Percentiles rank a stretch among this genome's conserved stretches.
phyloP scores from a whole-genome alignment of 2,888 invertebrate species.

The Idaea dimidiata region DNA sequence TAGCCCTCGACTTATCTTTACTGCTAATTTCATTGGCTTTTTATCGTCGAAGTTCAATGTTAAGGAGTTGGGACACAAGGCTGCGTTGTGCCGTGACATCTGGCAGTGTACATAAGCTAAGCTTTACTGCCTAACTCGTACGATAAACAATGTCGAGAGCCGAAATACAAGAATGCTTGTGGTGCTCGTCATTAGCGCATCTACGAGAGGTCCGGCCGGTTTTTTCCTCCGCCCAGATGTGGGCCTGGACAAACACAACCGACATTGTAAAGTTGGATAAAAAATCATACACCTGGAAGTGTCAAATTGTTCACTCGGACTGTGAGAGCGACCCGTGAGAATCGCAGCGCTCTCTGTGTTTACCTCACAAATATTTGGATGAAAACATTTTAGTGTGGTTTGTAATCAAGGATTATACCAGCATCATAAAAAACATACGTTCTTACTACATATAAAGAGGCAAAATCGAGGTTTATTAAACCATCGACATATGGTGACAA shows the following conservation, averaged over 20 bases:
- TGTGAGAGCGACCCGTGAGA: conserved; percentile 71
- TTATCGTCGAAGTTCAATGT: conserved; percentile 77
- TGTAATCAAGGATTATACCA: conserved; percentile 9
- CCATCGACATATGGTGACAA: background rate
- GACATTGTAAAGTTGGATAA: conserved; percentile 65
- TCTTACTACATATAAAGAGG: background rate
- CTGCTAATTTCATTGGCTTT: conserved; percentile 71
- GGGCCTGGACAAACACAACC: conserved; percentile 68
- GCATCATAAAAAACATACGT: background rate
- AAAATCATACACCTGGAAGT: conserved; percentile 80
- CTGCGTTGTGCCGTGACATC: conserved; percentile 60
- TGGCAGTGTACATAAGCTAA: conserved; percentile 51
- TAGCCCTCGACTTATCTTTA: conserved; percentile 70
- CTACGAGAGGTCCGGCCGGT: conserved; percentile 75
- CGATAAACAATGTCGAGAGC: conserved; percentile 61
- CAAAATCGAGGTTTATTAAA: background rate
- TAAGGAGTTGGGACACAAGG: conserved; percentile 57
- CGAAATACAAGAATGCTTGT: conserved; percentile 45
- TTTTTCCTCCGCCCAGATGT: conserved; percentile 77
- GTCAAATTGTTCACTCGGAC: conserved; percentile 77
- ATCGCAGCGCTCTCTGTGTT: conserved; percentile 40
- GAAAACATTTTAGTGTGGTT: conserved; percentile 4
- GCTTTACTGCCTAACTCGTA: conserved; percentile 38
- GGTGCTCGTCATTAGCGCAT: conserved; percentile 66
- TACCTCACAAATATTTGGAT: conserved; percentile 37